Conservation (phyloP, 2,797 vertebrate species). For the Melanotaenia trifasciata region DNA sequence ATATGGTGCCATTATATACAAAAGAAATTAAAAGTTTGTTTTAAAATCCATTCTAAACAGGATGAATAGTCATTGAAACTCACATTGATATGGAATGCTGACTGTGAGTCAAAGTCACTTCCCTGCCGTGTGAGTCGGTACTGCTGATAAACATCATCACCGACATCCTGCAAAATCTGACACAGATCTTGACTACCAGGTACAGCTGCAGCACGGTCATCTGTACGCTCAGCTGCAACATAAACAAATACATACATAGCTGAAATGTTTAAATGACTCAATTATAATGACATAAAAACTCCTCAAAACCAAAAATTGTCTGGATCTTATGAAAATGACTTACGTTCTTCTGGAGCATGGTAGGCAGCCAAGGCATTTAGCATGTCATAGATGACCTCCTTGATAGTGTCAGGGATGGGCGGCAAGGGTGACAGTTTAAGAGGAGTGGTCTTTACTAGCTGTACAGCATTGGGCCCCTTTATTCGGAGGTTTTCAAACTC, state of each 20-base stretch:
- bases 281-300: not conserved
- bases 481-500: slow-evolving; percentile 97
- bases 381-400: slow-evolving; percentile 97
- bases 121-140: slow-evolving; percentile 92
- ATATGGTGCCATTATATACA: slow-evolving; percentile 16
- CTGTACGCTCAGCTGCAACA: slow-evolving; percentile 86
- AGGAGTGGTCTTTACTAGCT: slow-evolving; percentile 95
- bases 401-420: slow-evolving; percentile 94
- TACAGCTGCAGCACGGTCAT: slow-evolving; percentile 79
- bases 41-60: not conserved
- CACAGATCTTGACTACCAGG: slow-evolving; percentile 90
- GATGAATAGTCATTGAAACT: slow-evolving; percentile 53
- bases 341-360: slow-evolving; percentile 95
- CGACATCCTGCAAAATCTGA: slow-evolving; percentile 93
- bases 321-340: slow-evolving; percentile 26
- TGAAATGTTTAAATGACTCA: slow-evolving; percentile 3
- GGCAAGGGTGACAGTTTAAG: slow-evolving; percentile 92
- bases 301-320: not conserved
- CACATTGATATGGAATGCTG: slow-evolving; percentile 94
- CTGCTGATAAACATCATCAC: slow-evolving; percentile 95
- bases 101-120: slow-evolving; percentile 93
- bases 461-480: slow-evolving; percentile 95
- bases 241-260: slow-evolving; percentile 4
- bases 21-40: slow-evolving; percentile 16
- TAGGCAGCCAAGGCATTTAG: slow-evolving; percentile 95